These are phyloP conservation scores for Drosophila kuntzei DNA, from an alignment of 2,888 invertebrate genomes.

Conservation along the genomic window DNA sequence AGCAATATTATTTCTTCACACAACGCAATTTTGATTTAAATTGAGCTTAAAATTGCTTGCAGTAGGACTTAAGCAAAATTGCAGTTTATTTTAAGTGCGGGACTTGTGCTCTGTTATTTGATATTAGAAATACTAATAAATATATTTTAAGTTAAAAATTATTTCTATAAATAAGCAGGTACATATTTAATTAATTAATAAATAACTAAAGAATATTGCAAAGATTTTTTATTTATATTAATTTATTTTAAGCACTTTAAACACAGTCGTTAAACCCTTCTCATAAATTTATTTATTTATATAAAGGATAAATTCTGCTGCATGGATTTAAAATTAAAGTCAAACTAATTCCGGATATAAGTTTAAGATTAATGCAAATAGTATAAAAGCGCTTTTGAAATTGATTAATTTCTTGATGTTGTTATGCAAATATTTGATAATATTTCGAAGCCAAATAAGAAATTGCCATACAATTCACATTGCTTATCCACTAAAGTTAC, in stretches of 20 bases:
- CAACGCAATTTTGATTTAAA: conserved; percentile 19
- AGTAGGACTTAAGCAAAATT: not conserved
- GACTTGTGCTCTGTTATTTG: not conserved
- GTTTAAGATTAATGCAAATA: not conserved
- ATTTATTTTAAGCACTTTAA: not conserved
- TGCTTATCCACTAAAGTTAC: conserved; percentile 8
- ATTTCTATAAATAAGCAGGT: too few species aligned
- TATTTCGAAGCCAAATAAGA: not conserved
- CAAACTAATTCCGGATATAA: not conserved
- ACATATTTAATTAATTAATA: too few species aligned
- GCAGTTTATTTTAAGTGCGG: not conserved
- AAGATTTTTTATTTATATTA: too few species aligned
- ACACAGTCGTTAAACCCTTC: not conserved
- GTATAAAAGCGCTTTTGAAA: not conserved
- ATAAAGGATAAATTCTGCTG: not conserved
- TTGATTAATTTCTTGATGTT: not conserved
- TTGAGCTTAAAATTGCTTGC: conserved; percentile 3
- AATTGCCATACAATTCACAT: not conserved
- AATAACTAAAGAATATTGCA: too few species aligned
- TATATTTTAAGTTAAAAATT: too few species aligned
- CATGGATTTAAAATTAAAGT: not conserved
- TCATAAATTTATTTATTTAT: not conserved
- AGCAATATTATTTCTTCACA: conserved; percentile 28
- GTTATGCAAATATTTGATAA: not conserved
- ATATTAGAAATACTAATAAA: too few species aligned